phyloP scores from a whole-genome alignment of 2,797 vertebrate species.

The Leucoraja ocellata region DNA sequence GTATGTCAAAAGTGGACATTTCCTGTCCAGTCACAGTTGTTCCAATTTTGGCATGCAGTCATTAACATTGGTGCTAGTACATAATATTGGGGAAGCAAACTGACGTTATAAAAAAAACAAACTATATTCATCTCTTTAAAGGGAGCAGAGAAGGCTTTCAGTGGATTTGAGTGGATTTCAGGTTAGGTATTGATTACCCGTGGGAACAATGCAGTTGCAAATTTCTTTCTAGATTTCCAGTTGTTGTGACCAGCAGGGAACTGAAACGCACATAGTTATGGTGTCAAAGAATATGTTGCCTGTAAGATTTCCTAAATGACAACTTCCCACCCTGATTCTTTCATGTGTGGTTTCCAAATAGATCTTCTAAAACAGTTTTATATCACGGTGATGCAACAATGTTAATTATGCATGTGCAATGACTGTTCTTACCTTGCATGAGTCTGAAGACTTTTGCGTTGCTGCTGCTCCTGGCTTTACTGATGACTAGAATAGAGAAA shows the following conservation, averaged over 20 bases:
- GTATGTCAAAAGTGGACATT: background rate
- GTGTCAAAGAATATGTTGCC: background rate
- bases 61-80: background rate
- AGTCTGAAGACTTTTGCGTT: background rate
- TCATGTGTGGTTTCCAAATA: background rate
- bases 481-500: background rate
- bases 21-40: background rate
- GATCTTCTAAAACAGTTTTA: background rate
- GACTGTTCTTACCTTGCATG: conserved; percentile 18
- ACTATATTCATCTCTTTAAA: background rate
- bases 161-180: background rate
- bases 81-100: background rate
- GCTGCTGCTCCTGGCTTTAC: background rate
- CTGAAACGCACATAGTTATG: background rate
- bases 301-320: background rate
- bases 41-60: background rate
- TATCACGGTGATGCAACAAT: background rate
- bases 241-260: background rate
- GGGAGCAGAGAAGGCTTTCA: background rate
- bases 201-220: no score
- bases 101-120: background rate
- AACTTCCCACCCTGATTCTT: background rate
- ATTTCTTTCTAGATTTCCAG: background rate
- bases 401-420: background rate
- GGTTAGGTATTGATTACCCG: no score